Evolutionary conservation across 2,797 vertebrate genomes (phyloP).

Genomic region (Margarornis squamiger): DNA sequence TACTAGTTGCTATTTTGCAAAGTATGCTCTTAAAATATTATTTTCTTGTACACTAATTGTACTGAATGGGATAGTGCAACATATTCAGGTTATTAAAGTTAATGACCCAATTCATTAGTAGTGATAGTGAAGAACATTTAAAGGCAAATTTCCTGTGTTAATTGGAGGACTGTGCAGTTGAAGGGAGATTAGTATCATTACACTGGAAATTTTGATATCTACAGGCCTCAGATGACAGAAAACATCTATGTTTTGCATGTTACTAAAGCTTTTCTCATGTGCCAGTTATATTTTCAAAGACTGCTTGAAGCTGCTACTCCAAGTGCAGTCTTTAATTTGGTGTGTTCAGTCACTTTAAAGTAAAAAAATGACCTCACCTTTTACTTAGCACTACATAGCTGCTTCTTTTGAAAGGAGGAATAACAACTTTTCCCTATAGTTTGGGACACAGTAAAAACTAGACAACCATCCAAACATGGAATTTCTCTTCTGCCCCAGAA

Average conservation of each 20-base stretch:
- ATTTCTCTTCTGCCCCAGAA: background rate
- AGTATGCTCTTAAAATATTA: constrained; percentile 25
- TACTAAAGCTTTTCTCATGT: constrained; percentile 13
- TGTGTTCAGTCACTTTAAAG: background rate
- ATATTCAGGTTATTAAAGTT: constrained; percentile 16
- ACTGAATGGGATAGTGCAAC: constrained; percentile 15
- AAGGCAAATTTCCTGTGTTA: constrained; percentile 56
- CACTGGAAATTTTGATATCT: background rate
- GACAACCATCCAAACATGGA: accelerated
- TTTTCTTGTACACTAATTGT: constrained; percentile 39
- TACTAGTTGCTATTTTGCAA: background rate
- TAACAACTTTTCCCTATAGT: background rate
- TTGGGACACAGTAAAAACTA: background rate
- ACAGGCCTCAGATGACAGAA: background rate
- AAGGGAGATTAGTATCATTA: background rate
- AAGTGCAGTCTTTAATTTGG: constrained; percentile 11
- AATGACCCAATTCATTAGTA: constrained; percentile 45
- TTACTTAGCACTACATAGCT: background rate
- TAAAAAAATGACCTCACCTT: background rate
- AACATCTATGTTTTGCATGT: background rate
- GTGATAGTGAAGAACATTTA: constrained; percentile 3
- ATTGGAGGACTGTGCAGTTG: background rate
- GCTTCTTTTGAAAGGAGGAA: background rate
- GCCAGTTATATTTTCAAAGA: constrained; percentile 8
- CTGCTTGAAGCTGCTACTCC: background rate